Conservation (phyloP, 2,888 invertebrate genomes). For the Chironomus tentans region DNA sequence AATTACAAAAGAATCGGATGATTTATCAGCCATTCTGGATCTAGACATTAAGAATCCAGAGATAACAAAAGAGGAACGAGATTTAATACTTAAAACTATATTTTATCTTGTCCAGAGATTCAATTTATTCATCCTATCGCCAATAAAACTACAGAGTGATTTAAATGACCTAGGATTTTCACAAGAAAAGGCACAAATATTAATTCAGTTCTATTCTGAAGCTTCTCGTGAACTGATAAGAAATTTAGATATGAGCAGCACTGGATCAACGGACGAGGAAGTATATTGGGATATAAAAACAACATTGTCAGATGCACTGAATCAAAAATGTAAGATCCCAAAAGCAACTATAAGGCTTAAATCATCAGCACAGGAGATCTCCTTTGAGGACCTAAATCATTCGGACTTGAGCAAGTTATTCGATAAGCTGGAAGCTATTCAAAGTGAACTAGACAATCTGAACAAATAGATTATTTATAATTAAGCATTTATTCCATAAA, state of each 20-base stretch:
- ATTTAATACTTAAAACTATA: not conserved
- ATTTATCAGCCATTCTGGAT: not conserved
- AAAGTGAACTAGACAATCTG: slow-evolving; percentile 2
- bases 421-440: slow-evolving; percentile 16
- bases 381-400: slow-evolving; percentile 9
- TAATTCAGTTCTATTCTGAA: slow-evolving; percentile 1
- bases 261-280: not conserved
- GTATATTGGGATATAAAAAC: slow-evolving; percentile 9
- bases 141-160: slow-evolving; percentile 11
- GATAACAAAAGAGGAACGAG: not conserved
- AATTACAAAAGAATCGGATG: not conserved
- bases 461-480: not conserved
- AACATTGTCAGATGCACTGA: not conserved
- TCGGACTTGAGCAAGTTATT: not conserved
- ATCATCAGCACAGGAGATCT: not conserved
- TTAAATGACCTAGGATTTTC: not conserved
- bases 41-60: not conserved
- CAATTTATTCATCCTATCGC: not conserved
- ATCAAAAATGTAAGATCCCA: not conserved
- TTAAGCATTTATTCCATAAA: not conserved
- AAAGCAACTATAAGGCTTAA: not conserved
- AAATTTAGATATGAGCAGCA: not conserved
- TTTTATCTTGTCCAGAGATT: slow-evolving; percentile 2
- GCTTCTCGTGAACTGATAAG: not conserved
- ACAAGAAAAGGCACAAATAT: not conserved